Evolutionary conservation across 2,113 vertebrate species (phyloP).

Genomic region (Colius striatus): DNA sequence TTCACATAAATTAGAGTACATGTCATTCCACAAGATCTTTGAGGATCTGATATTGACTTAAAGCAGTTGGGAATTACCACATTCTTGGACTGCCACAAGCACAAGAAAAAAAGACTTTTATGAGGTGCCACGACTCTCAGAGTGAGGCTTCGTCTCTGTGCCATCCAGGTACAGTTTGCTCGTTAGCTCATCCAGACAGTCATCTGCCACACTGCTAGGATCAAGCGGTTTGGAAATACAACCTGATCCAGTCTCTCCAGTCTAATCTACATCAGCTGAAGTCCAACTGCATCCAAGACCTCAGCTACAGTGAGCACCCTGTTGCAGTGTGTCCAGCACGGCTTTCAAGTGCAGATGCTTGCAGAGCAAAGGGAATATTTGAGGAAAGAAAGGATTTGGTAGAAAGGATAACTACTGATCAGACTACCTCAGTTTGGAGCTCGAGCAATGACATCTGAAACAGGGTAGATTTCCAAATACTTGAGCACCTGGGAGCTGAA

Average conservation of each 20-base stretch:
- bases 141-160: rapidly evolving
- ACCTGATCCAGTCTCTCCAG: background rate
- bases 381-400: conserved; percentile 10
- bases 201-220: background rate
- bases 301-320: background rate
- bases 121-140: too few relatives aligned
- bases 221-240: background rate
- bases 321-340: background rate
- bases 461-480: background rate
- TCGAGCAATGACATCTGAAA: background rate
- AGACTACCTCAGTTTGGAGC: background rate
- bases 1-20: background rate
- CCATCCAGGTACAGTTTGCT: background rate
- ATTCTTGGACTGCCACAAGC: background rate
- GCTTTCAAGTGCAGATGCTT: background rate
- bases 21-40: background rate
- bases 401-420: background rate
- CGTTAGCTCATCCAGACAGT: background rate
- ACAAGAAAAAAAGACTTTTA: background rate
- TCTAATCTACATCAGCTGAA: background rate
- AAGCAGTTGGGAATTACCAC: background rate
- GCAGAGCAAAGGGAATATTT: background rate
- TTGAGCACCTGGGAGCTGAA: background rate
- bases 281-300: background rate
- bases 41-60: background rate